phyloP scores from a whole-genome alignment of 2,113 vertebrate genomes.

The Dunckerocampus dactyliophorus region DNA sequence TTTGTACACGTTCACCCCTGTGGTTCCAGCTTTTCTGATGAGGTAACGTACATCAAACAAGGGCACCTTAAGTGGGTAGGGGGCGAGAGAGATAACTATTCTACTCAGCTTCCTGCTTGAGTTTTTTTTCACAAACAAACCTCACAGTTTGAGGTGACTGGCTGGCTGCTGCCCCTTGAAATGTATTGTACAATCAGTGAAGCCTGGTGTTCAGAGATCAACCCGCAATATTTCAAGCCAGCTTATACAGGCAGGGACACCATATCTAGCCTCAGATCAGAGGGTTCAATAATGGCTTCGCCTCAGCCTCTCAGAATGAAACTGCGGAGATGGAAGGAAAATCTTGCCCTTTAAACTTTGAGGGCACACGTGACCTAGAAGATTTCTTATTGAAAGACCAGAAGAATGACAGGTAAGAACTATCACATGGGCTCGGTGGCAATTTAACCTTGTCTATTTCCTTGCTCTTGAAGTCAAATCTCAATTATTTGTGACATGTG shows the following conservation, averaged over 20 bases:
- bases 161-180: conserved; percentile 4
- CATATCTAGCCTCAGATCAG: conserved; percentile 47
- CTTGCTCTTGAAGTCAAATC: conserved; percentile 18
- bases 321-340: conserved; percentile 31
- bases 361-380: conserved; percentile 32
- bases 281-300: conserved; percentile 52
- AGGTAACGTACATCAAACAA: conserved; percentile 13
- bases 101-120: conserved; percentile 25
- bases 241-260: conserved; percentile 27
- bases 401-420: conserved; percentile 14
- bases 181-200: conserved; percentile 32
- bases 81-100: neutral
- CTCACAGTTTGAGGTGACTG: conserved; percentile 24
- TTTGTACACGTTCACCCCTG: neutral
- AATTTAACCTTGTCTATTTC: conserved; percentile 20
- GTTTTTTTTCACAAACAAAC: conserved; percentile 33
- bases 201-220: conserved; percentile 50
- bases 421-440: conserved; percentile 16
- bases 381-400: conserved; percentile 34
- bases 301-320: conserved; percentile 37
- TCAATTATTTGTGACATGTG: conserved; percentile 47
- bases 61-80: conserved; percentile 30
- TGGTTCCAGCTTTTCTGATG: conserved; percentile 3
- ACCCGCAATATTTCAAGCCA: conserved; percentile 44
- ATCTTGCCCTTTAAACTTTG: conserved; percentile 38